phyloP scores from a whole-genome alignment of 2,888 invertebrate species.

The Altica lythri region DNA sequence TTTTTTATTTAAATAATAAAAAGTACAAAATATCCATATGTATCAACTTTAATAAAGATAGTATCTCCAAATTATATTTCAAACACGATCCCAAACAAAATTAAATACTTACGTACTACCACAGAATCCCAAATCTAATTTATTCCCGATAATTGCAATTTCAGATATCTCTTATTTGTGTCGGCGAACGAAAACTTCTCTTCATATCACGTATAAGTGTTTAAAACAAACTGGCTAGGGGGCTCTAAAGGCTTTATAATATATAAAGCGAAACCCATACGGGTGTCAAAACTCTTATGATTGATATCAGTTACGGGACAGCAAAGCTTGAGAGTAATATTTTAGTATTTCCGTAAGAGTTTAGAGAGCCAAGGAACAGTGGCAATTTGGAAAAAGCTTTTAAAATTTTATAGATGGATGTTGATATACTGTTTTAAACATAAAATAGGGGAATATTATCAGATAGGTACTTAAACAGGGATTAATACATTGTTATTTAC shows the following conservation, averaged over 20 bases:
- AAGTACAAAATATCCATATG: too few relatives aligned
- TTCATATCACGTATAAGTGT: not conserved
- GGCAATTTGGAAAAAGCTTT: too few relatives aligned
- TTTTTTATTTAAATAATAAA: too few relatives aligned
- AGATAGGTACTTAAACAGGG: too few relatives aligned
- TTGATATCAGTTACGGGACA: constrained; percentile 10
- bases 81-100: too few relatives aligned
- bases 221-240: constrained; percentile 1
- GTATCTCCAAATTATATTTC: not conserved
- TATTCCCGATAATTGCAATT: not conserved
- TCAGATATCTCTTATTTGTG: not conserved
- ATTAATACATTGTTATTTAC: too few relatives aligned
- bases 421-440: too few relatives aligned
- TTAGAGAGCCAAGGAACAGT: not conserved
- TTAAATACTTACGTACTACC: not conserved
- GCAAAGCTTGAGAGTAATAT: constrained; percentile 7
- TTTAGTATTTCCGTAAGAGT: not conserved
- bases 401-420: too few relatives aligned
- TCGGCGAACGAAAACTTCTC: not conserved
- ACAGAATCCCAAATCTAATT: not conserved
- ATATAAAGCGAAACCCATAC: constrained; percentile 1
- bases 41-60: too few relatives aligned
- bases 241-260: constrained; percentile 7
- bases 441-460: too few relatives aligned
- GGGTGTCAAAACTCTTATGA: constrained; percentile 11